phyloP scores from a whole-genome alignment of 2,888 invertebrate genomes.

The Thera obeliscata region DNA sequence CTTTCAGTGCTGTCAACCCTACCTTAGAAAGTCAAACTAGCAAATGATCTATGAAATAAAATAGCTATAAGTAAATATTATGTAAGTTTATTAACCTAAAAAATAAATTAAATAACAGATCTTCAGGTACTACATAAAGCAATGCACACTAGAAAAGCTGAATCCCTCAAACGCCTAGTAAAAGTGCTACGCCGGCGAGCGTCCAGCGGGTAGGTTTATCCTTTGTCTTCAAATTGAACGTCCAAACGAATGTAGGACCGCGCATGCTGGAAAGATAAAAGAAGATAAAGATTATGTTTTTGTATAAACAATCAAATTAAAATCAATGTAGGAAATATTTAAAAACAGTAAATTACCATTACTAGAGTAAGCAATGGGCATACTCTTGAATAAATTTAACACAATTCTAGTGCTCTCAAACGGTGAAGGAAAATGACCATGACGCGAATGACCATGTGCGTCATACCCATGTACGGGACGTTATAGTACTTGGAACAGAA shows the following conservation, averaged over 20 bases:
- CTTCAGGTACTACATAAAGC: slow-evolving; percentile 24
- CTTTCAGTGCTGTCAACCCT: not conserved
- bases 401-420: too few species aligned
- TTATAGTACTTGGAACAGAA: too few species aligned
- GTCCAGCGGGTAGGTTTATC: slow-evolving; percentile 96
- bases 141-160: slow-evolving; percentile 22
- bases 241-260: slow-evolving; percentile 98
- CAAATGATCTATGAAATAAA: slow-evolving; percentile 16
- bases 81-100: slow-evolving; percentile 27
- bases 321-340: too few species aligned
- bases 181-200: slow-evolving; percentile 95
- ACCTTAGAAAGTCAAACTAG: not conserved
- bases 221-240: slow-evolving; percentile 95
- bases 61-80: slow-evolving; percentile 7
- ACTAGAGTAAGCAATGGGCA: too few species aligned
- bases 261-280: slow-evolving; percentile 81
- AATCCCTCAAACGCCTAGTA: slow-evolving; percentile 89
- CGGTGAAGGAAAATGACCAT: too few species aligned
- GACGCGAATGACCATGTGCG: too few species aligned
- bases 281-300: too few species aligned
- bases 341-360: too few species aligned
- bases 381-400: too few species aligned
- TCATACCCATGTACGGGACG: too few species aligned
- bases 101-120: slow-evolving; percentile 35
- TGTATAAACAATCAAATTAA: too few species aligned